phyloP scores from a whole-genome alignment of 2,797 vertebrate genomes.

The Epinephelus malabaricus region DNA sequence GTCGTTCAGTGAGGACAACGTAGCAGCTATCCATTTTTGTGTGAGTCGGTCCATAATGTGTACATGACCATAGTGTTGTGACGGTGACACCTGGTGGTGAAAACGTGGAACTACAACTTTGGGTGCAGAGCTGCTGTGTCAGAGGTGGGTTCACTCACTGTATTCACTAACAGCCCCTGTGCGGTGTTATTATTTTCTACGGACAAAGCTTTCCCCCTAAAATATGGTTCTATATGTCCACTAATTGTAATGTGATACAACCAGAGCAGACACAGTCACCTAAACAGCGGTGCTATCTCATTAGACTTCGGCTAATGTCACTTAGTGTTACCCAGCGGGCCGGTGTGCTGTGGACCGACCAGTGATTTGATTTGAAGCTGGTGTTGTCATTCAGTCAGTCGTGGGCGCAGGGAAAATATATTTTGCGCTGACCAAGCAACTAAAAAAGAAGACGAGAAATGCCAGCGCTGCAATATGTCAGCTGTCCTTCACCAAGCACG shows the following conservation, averaged over 20 bases:
- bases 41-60: too few relatives aligned
- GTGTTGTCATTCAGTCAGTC: background rate
- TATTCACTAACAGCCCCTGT: background rate
- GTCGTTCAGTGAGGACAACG: too few relatives aligned
- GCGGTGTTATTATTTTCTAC: too few relatives aligned
- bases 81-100: conserved; percentile 61
- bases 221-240: fast-evolving
- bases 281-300: background rate
- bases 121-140: background rate
- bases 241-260: fast-evolving
- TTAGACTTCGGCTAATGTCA: background rate
- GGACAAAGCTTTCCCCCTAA: background rate
- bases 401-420: background rate
- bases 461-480: background rate
- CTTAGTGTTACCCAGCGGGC: background rate
- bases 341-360: background rate
- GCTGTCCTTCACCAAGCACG: background rate
- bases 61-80: background rate
- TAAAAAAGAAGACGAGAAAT: background rate
- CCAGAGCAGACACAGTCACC: background rate
- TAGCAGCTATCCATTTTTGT: too few relatives aligned
- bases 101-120: background rate
- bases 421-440: background rate
- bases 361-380: background rate
- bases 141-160: background rate